A percentile compares a stretch with the other conserved stretches of the same genome.
Conservation (phyloP, 1,140 invertebrate genomes). For the Apis dorsata region DNA sequence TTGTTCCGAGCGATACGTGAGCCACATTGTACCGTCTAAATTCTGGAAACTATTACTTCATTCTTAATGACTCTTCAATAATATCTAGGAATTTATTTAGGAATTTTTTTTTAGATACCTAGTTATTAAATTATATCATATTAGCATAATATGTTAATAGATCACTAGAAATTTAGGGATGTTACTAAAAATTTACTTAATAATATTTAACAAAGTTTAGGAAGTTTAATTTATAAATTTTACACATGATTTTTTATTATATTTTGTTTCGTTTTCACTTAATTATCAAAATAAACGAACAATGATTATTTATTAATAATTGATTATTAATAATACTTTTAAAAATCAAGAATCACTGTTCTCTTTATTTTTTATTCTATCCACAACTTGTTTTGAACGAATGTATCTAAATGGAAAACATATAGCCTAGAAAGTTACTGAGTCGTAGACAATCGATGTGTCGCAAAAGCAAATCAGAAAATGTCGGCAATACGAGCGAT, state of each 20-base stretch:
- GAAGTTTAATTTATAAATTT: not conserved
- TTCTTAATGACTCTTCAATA: not conserved
- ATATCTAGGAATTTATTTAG: not conserved
- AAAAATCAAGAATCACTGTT: not conserved
- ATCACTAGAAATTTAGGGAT: not conserved
- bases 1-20: slow-evolving; percentile 58
- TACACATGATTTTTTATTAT: not conserved
- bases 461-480: slow-evolving; percentile 53
- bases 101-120: not conserved
- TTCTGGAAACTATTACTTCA: slow-evolving; percentile 5
- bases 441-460: slow-evolving; percentile 65
- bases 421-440: slow-evolving; percentile 64
- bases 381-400: not conserved
- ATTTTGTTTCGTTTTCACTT: too few species aligned
- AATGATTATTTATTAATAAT: too few species aligned
- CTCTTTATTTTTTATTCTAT: not conserved
- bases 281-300: too few species aligned
- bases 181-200: not conserved
- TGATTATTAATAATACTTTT: too few species aligned
- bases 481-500: slow-evolving; percentile 37
- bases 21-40: not conserved
- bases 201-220: not conserved
- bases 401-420: slow-evolving; percentile 54
- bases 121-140: too few species aligned
- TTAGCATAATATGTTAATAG: too few species aligned